Conservation (phyloP, 1,140 invertebrate species). For the Drosophila kepulauana region DNA sequence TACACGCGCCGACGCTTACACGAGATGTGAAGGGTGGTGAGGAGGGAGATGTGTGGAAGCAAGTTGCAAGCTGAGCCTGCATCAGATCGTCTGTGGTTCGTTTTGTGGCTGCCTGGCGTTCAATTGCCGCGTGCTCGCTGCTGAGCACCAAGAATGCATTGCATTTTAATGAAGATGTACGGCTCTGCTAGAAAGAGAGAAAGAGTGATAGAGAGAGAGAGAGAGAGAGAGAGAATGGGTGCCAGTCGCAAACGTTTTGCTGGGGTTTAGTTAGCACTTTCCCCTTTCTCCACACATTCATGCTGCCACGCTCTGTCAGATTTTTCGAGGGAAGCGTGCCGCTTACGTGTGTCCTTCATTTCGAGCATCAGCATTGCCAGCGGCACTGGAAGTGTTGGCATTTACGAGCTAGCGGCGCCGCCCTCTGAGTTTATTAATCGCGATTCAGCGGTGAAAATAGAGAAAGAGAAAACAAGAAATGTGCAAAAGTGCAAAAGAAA, state of each 20-base stretch:
- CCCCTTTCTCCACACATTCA: conserved; percentile 4
- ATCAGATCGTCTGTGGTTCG: conserved; percentile 42
- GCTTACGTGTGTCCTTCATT: conserved; percentile 58
- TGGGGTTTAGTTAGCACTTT: conserved; percentile 67
- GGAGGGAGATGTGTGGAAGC: not conserved
- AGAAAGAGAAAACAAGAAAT: conserved; percentile 37
- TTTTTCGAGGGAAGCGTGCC: not conserved
- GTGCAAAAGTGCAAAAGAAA: not conserved
- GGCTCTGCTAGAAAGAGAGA: conserved; percentile 13
- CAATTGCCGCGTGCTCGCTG: conserved; percentile 31
- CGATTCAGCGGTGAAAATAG: conserved; percentile 14
- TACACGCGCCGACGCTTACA: conserved; percentile 80
- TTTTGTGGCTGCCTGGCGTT: conserved; percentile 20
- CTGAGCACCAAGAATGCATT: conserved; percentile 68
- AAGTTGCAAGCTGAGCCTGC: conserved; percentile 6
- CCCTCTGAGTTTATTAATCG: conserved; percentile 5
- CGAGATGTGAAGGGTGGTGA: conserved; percentile 17
- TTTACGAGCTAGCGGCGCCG: conserved; percentile 58
- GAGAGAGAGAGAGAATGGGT: conserved; percentile 27
- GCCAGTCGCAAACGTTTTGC: conserved; percentile 47
- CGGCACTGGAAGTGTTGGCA: conserved; percentile 58
- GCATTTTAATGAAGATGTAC: conserved; percentile 82
- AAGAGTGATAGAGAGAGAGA: too few relatives aligned
- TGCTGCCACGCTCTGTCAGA: conserved; percentile 3
- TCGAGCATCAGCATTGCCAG: conserved; percentile 39